Base-by-base conservation (phyloP, 2,797 vertebrate genomes). In the Coluber constrictor region DNA sequence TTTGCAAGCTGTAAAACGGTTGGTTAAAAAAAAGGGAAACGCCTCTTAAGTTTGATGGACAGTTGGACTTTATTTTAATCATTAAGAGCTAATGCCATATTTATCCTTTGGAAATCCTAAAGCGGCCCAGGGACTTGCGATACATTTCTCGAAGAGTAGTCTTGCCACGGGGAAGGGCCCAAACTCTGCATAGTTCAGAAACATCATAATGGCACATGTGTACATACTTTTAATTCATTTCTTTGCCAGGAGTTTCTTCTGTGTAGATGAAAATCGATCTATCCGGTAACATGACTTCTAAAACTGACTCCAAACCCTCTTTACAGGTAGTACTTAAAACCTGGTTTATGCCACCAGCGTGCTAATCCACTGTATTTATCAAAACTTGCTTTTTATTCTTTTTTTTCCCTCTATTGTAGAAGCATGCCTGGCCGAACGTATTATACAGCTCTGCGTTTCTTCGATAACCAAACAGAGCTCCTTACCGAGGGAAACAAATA, bases 251-350 rank as follows among this genome's bases (percentile, higher is more conserved):
- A 89, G 18, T 92, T 95, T 91, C 23, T 61, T 91, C 15, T 54
- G 47, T 95, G 94, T 87, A 92, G 59, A 60, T 60, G 79, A 63
- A 90, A 43, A 87, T 29, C 18, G 25, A 51, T 89, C 88, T 89
- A 87, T 94, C 93, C 92, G 57, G 87, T 95, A 93, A 56, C 91
- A 93, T 63, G 51, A 32, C 56, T 90, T 93, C 89, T 94, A 90
- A 90, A 94, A 95, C 93, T 96, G 95, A 95, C 95, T 96, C 95
- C 94, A 86, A 93, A 93, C 92, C 94, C n/a, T 87, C 93, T 63
- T 93, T 94, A 56, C 92, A 88, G 51, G 93, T 79, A 60, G 23
- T 60, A 88, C 94, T 89, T 91, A 55, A 88, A 56, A 43, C 4
- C 95, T 91, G 57, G n/a, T 86, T 51, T n/a, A 63, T 86, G 90